phyloP scores from a whole-genome alignment of 2,797 vertebrate species.

The Macropus fuliginosus region DNA sequence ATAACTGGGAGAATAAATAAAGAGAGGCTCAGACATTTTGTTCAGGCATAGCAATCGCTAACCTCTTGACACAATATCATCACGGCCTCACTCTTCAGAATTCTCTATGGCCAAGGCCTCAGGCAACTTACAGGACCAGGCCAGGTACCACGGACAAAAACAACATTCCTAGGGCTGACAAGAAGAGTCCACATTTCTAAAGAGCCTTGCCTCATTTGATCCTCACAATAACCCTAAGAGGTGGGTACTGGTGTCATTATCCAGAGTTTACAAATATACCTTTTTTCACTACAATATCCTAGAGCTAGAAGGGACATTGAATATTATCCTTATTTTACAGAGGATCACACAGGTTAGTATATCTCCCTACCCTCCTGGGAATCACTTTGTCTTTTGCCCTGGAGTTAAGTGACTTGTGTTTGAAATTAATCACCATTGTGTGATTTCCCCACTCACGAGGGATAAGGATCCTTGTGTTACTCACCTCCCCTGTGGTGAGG shows the following conservation, averaged over 20 bases:
- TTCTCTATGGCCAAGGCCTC: background rate
- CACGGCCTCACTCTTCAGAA: background rate
- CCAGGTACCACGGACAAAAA: background rate
- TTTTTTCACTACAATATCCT: background rate
- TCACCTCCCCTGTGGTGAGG: background rate
- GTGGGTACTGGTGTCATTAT: background rate
- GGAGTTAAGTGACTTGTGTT: background rate
- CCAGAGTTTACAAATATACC: background rate
- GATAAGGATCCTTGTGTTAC: background rate
- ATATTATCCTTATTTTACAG: background rate
- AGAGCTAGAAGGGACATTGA: background rate
- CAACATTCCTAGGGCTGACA: background rate
- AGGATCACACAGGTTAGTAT: background rate
- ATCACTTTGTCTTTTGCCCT: background rate
- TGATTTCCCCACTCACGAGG: background rate
- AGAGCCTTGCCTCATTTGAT: background rate
- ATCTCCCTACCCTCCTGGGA: background rate
- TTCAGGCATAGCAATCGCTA: background rate
- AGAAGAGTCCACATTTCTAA: background rate
- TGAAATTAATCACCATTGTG: background rate
- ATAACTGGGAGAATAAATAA: background rate
- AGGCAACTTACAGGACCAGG: background rate
- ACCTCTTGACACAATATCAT: conserved; percentile 2
- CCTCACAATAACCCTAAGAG: background rate
- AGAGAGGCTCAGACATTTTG: background rate